Evolutionary conservation across 2,797 vertebrate species (phyloP), one percentile per base, ranked within the genome.

Genomic region (Hybognathus amarus): DNA sequence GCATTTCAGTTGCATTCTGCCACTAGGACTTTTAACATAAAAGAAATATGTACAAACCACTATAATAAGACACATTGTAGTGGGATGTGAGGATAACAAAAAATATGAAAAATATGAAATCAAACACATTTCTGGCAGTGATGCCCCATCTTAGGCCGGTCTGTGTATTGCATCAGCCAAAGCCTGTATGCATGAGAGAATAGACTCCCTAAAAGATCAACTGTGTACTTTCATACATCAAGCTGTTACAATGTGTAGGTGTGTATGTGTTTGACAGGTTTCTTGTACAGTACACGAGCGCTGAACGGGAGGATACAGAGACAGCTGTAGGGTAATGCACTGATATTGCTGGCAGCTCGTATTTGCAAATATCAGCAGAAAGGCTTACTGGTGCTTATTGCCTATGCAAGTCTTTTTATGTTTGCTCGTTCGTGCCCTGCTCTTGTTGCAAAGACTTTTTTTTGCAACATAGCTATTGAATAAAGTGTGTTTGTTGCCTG

Each of bases 291-390:
- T 92, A 85, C 77, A 82, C 89, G 89, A 91, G 87, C 87, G 90
- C 83, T 92, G 90, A 94, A 91, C 87, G 87, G 89, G 91, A 87
- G 90, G 89, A 92, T 70, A 89, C 90, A 92, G 90, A 93, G 84
- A 85, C 89, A 90, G 85, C 90, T 88, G 88, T 89, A 92, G 89
- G 87, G 92, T 89, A 68, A 90, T 79, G 89, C 63, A 79, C 89
- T 93, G 91, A 93, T 93, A 92, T 91, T 92, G 89, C 89, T 92
- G 90, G 85, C 82, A 50, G 82, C 88, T 83, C 52, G 33, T 42
- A 69, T 85, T 91, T 93, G 87, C 88, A 92, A 92, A 91, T 92
- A 93, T 92, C 92, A 94, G 91, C 86, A 93, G 92, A 93, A 94
- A 93, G 91, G 88, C 87, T 94, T 92, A 90, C 36, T 77, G 30